Evolutionary conservation across 2,797 vertebrate species (phyloP).

Genomic region (Eulemur albifrons): DNA sequence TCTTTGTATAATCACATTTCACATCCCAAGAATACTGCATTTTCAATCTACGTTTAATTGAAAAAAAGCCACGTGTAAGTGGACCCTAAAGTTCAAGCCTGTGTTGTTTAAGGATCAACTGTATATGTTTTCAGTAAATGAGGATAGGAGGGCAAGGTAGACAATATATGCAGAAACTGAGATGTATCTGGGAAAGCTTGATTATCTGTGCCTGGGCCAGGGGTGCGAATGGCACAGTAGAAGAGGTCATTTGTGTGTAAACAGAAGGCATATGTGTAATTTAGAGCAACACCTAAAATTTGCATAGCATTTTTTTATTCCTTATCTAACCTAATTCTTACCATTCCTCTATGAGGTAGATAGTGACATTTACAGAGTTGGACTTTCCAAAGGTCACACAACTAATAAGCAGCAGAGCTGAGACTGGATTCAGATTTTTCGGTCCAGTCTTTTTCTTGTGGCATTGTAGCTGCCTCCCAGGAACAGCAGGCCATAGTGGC

Average conservation of each 20-base stretch:
- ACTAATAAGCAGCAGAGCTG: background rate
- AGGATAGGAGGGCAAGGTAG: background rate
- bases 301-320: background rate
- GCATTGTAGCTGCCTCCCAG: background rate
- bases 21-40: background rate
- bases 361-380: constrained; percentile 21
- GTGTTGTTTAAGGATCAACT: background rate
- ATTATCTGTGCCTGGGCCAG: background rate
- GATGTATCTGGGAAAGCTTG: background rate
- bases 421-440: background rate
- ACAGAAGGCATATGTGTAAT: background rate
- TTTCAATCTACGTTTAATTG: background rate
- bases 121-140: constrained; percentile 48
- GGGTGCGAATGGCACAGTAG: background rate
- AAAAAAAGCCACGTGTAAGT: background rate
- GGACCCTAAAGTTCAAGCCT: background rate
- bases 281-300: background rate
- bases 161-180: background rate
- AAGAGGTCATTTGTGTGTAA: constrained; percentile 6
- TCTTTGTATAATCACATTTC: background rate
- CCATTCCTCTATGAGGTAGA: background rate
- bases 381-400: constrained; percentile 4
- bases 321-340: background rate
- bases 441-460: background rate
- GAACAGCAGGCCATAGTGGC: background rate